Base-by-base conservation (phyloP, 2,888 invertebrate genomes). In the Zygogramma bicolorata region DNA sequence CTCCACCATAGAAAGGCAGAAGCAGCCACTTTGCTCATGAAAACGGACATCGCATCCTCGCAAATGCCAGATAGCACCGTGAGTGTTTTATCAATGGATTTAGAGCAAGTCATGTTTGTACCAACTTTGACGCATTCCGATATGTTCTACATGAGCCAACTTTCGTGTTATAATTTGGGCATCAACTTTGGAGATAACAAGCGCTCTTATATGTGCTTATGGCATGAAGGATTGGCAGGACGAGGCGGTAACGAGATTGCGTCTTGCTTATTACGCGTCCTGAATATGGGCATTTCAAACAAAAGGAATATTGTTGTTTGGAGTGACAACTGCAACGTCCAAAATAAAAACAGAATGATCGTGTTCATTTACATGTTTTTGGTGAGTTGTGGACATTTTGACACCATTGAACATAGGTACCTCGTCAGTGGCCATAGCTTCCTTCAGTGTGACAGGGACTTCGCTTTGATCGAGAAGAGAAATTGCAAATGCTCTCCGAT, bases 111-210 rank as follows among this genome's bases (percentile, higher is more conserved):
- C 27, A 68, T 82, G 59, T 80, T 79, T 49, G 73, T 80, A 57
- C 83, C 81, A 15, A 82, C 78, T 53, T 76, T 84, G 63, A 81
- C 81, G 7, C 82, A 81, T 68, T 75, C 76, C 18, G 75, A 79
- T 62, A 82, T 83, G 76, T 84, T 82, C 68, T 83, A 84, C 74
- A 62, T 71, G n/a, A 76, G 82, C 29, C 80, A 83, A 69, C 73
- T 65, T 20, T 69, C 63, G 4, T 69, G 69, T 20, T 69, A 63
- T 29, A 69, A 58, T 57, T 65, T 65, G 10, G 53, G n/a, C 22
- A 49, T 49, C n/a, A 8, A 49, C n/a, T 13, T 63, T 63, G 63
- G 25, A 13, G 42, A 63, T 25, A 70, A 27, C n/a, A 63, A 69
- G 22, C 63, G 75, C 25, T 73, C 76, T 10, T 78, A 66, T 65